phyloP scores from a whole-genome alignment of 1,140 invertebrate species.

The Drosophila oshimai region DNA sequence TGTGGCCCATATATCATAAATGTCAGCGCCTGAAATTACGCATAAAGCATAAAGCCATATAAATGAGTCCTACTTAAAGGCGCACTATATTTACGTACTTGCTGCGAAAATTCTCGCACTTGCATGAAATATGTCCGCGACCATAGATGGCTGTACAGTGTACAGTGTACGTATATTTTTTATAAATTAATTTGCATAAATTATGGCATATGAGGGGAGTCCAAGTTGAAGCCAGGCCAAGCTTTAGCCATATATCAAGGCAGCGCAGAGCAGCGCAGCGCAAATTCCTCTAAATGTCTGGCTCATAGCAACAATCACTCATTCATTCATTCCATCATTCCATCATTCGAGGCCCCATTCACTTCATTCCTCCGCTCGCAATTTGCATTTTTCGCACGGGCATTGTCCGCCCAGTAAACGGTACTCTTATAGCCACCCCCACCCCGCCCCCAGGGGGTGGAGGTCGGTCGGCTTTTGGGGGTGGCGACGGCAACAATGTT shows the following conservation, averaged over 20 bases:
- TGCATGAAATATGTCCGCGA: slow-evolving; percentile 59
- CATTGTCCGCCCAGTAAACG: slow-evolving; percentile 45
- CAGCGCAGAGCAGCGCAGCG: slow-evolving; percentile 26
- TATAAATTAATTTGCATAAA: slow-evolving; percentile 80
- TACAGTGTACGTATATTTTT: slow-evolving; percentile 17
- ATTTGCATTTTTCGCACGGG: slow-evolving; percentile 78
- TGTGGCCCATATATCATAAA: slow-evolving; percentile 72
- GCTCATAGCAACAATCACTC: slow-evolving; percentile 63
- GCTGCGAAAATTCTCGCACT: slow-evolving; percentile 69
- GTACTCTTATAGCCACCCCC: slow-evolving; percentile 4
- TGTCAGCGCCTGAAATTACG: slow-evolving; percentile 77
- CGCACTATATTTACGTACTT: slow-evolving; percentile 76
- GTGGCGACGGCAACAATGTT: slow-evolving; percentile 55
- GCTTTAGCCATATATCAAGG: slow-evolving; percentile 62
- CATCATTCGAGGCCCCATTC: slow-evolving; percentile 38
- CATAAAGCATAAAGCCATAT: slow-evolving; percentile 81
- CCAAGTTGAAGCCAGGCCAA: slow-evolving; percentile 57
- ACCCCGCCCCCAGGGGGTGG: too few species aligned
- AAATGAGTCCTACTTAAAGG: slow-evolving; percentile 77
- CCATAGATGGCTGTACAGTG: slow-evolving; percentile 7
- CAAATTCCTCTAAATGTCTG: slow-evolving; percentile 46
- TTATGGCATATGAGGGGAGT: slow-evolving; percentile 69
- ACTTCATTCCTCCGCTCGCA: slow-evolving; percentile 50
- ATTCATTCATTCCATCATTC: slow-evolving; percentile 40
- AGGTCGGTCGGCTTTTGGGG: background rate